Percentiles rank a stretch among this genome's conserved stretches.
Conservation (phyloP, 1,140 invertebrate species). For the Ctenoplectra terminalis region DNA sequence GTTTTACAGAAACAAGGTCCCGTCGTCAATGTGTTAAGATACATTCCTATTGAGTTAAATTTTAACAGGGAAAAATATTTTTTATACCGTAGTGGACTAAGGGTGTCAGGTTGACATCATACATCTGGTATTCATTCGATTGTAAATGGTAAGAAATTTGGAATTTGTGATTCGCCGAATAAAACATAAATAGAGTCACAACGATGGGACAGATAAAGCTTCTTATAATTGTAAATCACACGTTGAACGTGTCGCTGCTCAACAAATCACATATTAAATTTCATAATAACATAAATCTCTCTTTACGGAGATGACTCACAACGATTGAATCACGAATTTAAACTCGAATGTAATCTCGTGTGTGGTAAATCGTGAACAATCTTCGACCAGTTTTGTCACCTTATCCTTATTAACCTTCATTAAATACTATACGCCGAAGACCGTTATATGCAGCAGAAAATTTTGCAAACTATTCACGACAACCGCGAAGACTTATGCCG, state of each 20-base stretch:
- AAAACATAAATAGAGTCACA: not conserved
- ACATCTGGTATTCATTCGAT: not conserved
- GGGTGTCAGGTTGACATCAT: no score
- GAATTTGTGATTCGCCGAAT: not conserved
- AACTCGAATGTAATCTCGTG: not conserved
- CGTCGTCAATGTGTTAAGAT: no score
- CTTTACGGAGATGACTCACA: not conserved
- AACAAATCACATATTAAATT: slow-evolving; percentile 3
- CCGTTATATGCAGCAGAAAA: not conserved
- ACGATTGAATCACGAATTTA: not conserved
- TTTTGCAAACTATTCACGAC: no score
- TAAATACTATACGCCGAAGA: not conserved
- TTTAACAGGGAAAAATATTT: no score
- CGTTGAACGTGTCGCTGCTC: no score
- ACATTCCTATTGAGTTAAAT: no score
- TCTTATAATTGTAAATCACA: not conserved
- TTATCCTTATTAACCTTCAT: not conserved
- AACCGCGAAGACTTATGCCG: no score
- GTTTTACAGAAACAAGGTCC: no score
- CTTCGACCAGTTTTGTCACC: not conserved
- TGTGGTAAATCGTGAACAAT: not conserved
- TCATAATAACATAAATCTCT: not conserved
- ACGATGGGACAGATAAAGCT: not conserved
- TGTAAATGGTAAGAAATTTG: not conserved
- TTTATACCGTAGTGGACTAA: no score